Evolutionary conservation across 2,113 vertebrate species (phyloP).

Genomic region (Nibea coibor): DNA sequence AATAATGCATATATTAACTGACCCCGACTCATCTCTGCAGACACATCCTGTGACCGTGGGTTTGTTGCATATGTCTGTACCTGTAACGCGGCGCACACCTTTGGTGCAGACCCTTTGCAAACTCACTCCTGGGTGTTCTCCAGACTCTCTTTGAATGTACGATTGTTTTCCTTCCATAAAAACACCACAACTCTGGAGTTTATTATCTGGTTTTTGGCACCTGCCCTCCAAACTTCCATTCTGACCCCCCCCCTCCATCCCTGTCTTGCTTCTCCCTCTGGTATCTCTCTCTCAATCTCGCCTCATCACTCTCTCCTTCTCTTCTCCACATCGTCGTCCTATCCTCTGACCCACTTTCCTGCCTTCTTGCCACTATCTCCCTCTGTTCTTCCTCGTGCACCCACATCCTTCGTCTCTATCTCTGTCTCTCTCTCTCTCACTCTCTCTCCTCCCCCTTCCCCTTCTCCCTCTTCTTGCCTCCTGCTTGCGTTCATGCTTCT

Average conservation of each 20-base stretch:
- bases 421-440: slow-evolving; percentile 13
- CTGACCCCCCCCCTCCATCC: slow-evolving; percentile 29
- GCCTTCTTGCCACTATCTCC: slow-evolving; percentile 63
- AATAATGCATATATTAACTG: slow-evolving; percentile 25
- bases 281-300: slow-evolving; percentile 45
- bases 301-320: slow-evolving; percentile 50
- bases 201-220: slow-evolving; percentile 37
- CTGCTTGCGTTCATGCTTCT: slow-evolving; percentile 25
- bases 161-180: neutral
- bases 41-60: neutral
- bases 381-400: slow-evolving; percentile 55
- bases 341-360: slow-evolving; percentile 76
- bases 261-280: slow-evolving; percentile 23
- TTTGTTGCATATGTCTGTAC: neutral
- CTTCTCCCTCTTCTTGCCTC: slow-evolving; percentile 20
- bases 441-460: slow-evolving; percentile 16
- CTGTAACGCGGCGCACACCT: neutral
- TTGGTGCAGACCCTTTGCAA: neutral
- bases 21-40: neutral
- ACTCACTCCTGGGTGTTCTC: neutral
- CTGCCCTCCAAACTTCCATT: slow-evolving; percentile 39
- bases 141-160: neutral
- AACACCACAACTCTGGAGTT: neutral
- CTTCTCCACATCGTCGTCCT: slow-evolving; percentile 52
- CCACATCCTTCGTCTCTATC: slow-evolving; percentile 44